Conservation (phyloP, 2,888 invertebrate species). For the Ornithoptera alexandrae region DNA sequence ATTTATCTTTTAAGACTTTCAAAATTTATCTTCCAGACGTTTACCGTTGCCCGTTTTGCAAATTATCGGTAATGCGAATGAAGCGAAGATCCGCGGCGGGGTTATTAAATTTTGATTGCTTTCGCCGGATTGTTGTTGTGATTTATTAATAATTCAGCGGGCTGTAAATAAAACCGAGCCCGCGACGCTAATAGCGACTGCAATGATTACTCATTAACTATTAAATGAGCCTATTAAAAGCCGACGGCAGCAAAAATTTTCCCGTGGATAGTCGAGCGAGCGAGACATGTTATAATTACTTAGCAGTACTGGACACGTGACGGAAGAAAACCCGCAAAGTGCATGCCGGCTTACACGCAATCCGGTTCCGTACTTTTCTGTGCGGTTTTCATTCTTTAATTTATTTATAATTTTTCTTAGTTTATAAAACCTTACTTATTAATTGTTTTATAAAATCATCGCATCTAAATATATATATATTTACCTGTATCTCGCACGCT, state of each 20-base stretch:
- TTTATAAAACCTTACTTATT: no score
- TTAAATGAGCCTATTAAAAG: constrained; percentile 60
- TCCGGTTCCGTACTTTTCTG: no score
- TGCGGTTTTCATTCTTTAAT: no score
- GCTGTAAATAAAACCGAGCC: constrained; percentile 61
- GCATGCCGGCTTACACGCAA: no score
- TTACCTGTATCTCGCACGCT: no score
- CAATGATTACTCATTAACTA: constrained; percentile 67
- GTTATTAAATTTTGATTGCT: constrained; percentile 74
- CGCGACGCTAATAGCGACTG: constrained; percentile 61
- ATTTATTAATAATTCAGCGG: constrained; percentile 67
- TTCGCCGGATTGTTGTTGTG: constrained; percentile 63
- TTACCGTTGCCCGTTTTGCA: constrained; percentile 50
- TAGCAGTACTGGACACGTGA: background rate
- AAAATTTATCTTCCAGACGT: constrained; percentile 68
- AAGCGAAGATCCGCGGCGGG: constrained; percentile 55
- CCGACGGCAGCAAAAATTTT: constrained; percentile 38
- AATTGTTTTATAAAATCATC: no score
- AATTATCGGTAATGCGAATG: constrained; percentile 54
- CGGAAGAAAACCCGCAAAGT: background rate
- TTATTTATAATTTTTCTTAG: no score
- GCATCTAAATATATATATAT: no score
- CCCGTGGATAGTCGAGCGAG: constrained; percentile 28
- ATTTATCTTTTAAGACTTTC: constrained; percentile 77
- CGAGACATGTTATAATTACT: constrained; percentile 1